Conservation (phyloP, 2,113 vertebrate species). For the Vombatus ursinus region DNA sequence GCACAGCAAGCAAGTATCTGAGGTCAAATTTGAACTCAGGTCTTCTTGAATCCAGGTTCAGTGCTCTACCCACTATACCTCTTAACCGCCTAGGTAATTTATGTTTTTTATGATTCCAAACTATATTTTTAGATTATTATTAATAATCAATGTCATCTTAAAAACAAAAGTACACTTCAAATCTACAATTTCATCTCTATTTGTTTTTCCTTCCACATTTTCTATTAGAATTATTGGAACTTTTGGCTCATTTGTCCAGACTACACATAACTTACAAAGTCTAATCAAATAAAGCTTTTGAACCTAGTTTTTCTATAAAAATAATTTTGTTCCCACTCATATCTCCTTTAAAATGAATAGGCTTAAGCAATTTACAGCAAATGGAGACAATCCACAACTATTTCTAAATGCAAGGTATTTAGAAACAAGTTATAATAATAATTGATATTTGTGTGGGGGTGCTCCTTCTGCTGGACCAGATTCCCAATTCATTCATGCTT, state of each 20-base stretch:
- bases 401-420: too few relatives aligned
- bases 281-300: slow-evolving; percentile 38
- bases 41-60: neutral
- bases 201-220: neutral
- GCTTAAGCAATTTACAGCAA: slow-evolving; percentile 28
- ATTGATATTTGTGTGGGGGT: too few relatives aligned
- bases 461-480: too few relatives aligned
- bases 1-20: neutral
- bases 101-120: neutral
- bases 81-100: neutral
- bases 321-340: slow-evolving; percentile 34
- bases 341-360: slow-evolving; percentile 17
- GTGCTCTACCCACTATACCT: neutral
- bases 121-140: neutral
- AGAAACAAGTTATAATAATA: too few relatives aligned
- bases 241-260: slow-evolving; percentile 32
- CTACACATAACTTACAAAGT: neutral
- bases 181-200: neutral
- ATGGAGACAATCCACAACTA: neutral
- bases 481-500: too few relatives aligned
- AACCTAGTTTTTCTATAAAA: slow-evolving; percentile 39
- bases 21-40: neutral
- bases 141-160: slow-evolving; percentile 2
- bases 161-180: slow-evolving; percentile 9
- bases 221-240: slow-evolving; percentile 38